These are phyloP conservation scores for Siderastrea radians DNA, from an alignment of 92 coral and sea anemone genomes.

Conservation along the genomic window DNA sequence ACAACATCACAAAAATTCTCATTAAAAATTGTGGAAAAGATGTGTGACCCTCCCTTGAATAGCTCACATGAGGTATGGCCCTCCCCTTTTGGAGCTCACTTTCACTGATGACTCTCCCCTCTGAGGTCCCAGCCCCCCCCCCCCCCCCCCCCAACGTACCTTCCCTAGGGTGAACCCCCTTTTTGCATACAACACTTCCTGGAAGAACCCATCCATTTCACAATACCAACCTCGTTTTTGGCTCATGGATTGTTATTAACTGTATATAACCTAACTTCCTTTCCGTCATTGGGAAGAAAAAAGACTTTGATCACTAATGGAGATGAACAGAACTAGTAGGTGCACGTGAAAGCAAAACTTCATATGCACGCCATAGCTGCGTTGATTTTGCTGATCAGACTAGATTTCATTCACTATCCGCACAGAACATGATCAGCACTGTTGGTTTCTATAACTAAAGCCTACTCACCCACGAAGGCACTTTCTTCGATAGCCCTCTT, in stretches of 20 bases:
- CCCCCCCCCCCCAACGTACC: no score
- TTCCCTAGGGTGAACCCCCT: no score
- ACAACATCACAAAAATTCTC: no score
- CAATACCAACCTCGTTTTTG: neutral
- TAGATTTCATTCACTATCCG: neutral
- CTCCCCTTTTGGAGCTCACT: no score
- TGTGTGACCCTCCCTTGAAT: no score
- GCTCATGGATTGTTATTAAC: neutral
- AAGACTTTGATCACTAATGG: neutral
- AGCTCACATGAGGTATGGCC: no score
- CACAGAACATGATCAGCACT: neutral
- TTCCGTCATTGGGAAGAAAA: neutral
- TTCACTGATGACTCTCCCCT: no score
- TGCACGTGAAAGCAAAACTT: neutral
- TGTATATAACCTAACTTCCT: no score
- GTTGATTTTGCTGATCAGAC: neutral
- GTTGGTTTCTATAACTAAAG: neutral
- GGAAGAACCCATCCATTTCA: neutral
- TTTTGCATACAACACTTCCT: no score
- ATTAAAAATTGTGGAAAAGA: no score
- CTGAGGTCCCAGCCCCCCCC: no score
- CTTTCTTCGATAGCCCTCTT: constrained; percentile 80
- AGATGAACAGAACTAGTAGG: neutral
- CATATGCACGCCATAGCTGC: neutral
- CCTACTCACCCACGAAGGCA: constrained; percentile 86